phyloP scores from a whole-genome alignment of 2,888 invertebrate genomes.

The Cephus spinipes region DNA sequence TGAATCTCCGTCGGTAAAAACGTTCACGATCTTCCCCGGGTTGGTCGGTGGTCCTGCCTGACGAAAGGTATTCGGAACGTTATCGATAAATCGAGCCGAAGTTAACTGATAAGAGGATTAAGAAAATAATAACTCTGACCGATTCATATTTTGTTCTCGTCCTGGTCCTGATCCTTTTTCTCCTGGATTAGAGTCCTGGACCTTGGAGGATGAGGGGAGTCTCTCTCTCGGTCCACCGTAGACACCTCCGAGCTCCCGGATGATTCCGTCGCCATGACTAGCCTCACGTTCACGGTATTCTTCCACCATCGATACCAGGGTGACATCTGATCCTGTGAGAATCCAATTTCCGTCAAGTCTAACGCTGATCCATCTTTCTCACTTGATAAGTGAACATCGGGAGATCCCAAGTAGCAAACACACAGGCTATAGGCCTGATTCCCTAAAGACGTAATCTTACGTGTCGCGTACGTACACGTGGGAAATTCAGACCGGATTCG shows the following conservation, averaged over 20 bases:
- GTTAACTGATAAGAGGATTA: slow-evolving; percentile 8
- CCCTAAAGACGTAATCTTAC: background rate
- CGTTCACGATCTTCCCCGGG: too few species aligned
- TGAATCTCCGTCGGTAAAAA: background rate
- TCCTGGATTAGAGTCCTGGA: background rate
- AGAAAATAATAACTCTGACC: slow-evolving; percentile 5
- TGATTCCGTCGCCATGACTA: slow-evolving; percentile 70
- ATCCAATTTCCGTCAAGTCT: background rate
- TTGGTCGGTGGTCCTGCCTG: too few species aligned
- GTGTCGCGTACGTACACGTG: background rate
- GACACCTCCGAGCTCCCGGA: background rate
- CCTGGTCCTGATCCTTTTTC: slow-evolving; percentile 29
- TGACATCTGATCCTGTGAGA: slow-evolving; percentile 71
- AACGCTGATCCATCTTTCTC: background rate
- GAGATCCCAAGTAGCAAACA: background rate
- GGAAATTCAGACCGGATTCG: background rate
- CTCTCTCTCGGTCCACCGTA: slow-evolving; percentile 15
- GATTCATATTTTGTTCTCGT: slow-evolving; percentile 25
- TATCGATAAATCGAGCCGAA: background rate
- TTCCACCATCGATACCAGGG: slow-evolving; percentile 80
- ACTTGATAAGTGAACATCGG: background rate
- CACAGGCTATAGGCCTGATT: background rate
- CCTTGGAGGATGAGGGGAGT: slow-evolving; percentile 32
- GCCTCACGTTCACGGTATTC: slow-evolving; percentile 74
- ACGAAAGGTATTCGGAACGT: too few species aligned